phyloP scores from a whole-genome alignment of 2,888 invertebrate species.

The Frankliniella intonsa region DNA sequence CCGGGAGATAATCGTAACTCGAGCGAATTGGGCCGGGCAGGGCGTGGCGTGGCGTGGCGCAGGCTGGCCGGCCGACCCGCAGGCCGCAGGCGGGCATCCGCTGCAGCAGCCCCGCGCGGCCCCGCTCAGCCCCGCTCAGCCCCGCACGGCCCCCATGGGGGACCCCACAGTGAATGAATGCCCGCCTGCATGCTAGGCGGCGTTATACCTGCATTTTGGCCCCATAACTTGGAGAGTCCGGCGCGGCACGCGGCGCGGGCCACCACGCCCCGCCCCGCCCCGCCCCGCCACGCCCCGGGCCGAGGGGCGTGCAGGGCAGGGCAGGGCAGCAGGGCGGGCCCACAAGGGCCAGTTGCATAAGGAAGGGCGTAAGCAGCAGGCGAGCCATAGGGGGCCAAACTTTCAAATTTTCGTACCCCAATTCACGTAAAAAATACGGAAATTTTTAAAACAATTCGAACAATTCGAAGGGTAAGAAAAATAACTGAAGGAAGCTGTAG shows the following conservation, averaged over 20 bases:
- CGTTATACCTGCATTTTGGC: neutral
- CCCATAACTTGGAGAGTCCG: neutral
- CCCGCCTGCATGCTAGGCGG: neutral
- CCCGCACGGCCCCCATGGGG: too few species aligned
- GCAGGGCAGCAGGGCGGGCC: neutral
- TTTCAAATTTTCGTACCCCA: too few species aligned
- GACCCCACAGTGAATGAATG: neutral
- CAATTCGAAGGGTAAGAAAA: too few species aligned
- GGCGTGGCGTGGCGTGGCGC: neutral
- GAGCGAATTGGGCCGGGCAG: constrained; percentile 7
- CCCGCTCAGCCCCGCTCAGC: too few species aligned
- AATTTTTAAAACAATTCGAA: too few species aligned
- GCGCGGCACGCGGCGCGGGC: neutral
- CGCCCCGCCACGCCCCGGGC: neutral
- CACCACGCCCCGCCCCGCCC: neutral
- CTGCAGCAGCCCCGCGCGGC: neutral
- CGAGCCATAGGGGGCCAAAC: too few species aligned
- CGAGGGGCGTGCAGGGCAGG: too few species aligned
- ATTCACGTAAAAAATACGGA: too few species aligned
- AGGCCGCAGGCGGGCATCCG: neutral
- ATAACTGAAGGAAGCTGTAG: too few species aligned
- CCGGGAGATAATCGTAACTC: neutral
- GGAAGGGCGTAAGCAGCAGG: too few species aligned
- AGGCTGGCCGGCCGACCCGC: neutral
- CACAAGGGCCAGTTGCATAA: neutral